Evolutionary conservation across 2,797 vertebrate species (phyloP).

Genomic region (Anguilla anguilla): DNA sequence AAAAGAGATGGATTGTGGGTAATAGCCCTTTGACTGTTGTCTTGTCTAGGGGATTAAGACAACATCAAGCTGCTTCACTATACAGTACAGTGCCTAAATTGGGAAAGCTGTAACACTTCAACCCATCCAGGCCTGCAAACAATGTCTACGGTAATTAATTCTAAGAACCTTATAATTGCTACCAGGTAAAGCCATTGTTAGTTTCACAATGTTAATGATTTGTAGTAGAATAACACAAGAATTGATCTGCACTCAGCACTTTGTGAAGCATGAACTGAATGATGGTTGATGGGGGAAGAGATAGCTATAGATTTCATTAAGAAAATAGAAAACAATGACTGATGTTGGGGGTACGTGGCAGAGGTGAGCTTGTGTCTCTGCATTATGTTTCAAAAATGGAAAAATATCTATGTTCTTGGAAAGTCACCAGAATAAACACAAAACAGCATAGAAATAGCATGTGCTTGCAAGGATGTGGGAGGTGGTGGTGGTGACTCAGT

Average conservation of each 20-base stretch:
- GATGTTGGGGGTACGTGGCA: too few relatives aligned
- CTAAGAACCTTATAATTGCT: conserved; percentile 11
- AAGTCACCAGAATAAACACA: too few relatives aligned
- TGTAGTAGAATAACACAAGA: conserved; percentile 59
- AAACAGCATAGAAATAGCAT: too few relatives aligned
- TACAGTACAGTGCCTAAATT: neutral
- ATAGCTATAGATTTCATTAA: conserved; percentile 34
- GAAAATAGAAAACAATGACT: too few relatives aligned
- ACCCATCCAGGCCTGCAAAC: neutral
- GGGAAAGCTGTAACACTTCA: neutral
- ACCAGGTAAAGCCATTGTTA: conserved; percentile 66
- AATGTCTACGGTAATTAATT: conserved; percentile 25
- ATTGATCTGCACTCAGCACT: conserved; percentile 21
- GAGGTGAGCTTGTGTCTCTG: too few relatives aligned
- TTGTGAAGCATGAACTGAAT: conserved; percentile 51
- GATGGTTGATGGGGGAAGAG: conserved; percentile 54
- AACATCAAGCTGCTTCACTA: neutral
- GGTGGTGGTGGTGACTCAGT: too few relatives aligned
- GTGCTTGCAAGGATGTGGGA: too few relatives aligned
- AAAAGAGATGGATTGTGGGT: neutral
- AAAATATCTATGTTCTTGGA: too few relatives aligned
- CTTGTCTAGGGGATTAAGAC: neutral
- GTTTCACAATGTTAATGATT: conserved; percentile 62
- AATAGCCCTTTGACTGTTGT: neutral
- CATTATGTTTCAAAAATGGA: too few relatives aligned